phyloP scores from a whole-genome alignment of 64 coral and sea anemone species.

The Montipora sp. region DNA sequence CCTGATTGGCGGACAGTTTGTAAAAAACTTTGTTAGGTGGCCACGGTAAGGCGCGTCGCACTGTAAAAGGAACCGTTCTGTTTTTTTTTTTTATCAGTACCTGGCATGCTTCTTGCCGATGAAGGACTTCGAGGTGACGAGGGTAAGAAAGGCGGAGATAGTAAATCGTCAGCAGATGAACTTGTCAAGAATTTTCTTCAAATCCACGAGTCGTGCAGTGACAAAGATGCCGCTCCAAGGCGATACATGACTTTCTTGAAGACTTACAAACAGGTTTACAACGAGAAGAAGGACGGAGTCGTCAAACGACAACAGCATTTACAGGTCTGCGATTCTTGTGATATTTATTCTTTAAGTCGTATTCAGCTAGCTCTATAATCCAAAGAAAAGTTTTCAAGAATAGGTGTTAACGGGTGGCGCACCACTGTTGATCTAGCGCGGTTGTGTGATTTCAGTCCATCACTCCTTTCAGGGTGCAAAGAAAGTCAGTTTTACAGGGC shows the following conservation, averaged over 20 bases:
- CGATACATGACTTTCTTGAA: slow-evolving; percentile 98
- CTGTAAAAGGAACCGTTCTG: background rate
- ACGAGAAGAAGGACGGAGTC: slow-evolving; percentile 94
- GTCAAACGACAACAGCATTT: slow-evolving; percentile 96
- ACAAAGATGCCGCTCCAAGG: slow-evolving; percentile 86
- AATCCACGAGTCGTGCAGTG: slow-evolving; percentile 85
- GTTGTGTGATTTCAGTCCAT: too few relatives aligned
- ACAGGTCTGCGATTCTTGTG: slow-evolving; percentile 49
- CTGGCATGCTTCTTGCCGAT: slow-evolving; percentile 73
- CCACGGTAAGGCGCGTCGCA: too few relatives aligned
- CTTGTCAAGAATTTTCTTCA: slow-evolving; percentile 89
- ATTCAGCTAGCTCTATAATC: too few relatives aligned
- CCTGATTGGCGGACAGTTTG: too few relatives aligned
- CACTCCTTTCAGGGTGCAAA: too few relatives aligned
- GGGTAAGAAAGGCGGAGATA: slow-evolving; percentile 32
- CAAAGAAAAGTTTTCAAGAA: too few relatives aligned
- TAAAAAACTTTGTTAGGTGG: too few relatives aligned
- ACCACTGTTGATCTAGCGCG: too few relatives aligned
- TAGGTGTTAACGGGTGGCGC: too few relatives aligned
- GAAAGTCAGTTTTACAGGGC: too few relatives aligned
- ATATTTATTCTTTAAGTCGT: background rate
- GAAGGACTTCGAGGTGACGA: slow-evolving; percentile 73
- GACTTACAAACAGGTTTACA: slow-evolving; percentile 91
- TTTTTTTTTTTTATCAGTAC: slow-evolving; percentile 58
- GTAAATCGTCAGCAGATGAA: slow-evolving; percentile 65